Conservation (phyloP, 2,888 invertebrate species). For the Acronicta aceris region DNA sequence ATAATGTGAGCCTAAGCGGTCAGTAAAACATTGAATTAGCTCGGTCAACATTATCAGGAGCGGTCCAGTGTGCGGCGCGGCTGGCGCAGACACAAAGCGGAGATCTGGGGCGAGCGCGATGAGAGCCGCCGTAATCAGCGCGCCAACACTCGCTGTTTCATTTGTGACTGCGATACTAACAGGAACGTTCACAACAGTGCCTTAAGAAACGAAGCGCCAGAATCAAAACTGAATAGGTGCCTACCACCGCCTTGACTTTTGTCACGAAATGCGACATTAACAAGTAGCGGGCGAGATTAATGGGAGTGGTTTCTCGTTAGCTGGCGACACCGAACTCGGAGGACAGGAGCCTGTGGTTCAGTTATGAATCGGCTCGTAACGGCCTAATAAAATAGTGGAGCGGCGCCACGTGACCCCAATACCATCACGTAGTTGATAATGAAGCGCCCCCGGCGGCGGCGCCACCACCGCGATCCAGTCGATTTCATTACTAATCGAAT, state of each 20-base stretch:
- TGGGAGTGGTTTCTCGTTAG: conserved; percentile 20
- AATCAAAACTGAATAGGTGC: conserved; percentile 16
- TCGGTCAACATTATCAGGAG: background rate
- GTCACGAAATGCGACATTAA: conserved; percentile 11
- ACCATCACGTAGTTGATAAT: no score
- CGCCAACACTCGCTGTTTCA: conserved; percentile 42
- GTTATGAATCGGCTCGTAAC: conserved; percentile 14
- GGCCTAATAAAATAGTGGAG: conserved; percentile 10
- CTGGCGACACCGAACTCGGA: background rate
- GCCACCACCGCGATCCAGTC: background rate
- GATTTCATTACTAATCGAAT: conserved; percentile 22
- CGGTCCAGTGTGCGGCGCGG: conserved; percentile 2
- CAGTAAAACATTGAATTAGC: background rate
- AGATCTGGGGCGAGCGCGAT: conserved; percentile 49
- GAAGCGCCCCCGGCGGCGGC: no score
- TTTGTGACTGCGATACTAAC: conserved; percentile 32
- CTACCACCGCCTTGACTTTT: conserved; percentile 18
- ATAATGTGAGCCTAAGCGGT: background rate
- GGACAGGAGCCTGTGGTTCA: conserved; percentile 9
- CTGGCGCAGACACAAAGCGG: conserved; percentile 23
- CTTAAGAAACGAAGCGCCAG: conserved; percentile 17
- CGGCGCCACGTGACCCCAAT: no score
- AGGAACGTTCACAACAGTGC: conserved; percentile 11
- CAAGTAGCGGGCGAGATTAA: conserved; percentile 16
- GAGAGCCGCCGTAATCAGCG: conserved; percentile 48